Base-by-base conservation (phyloP, 2,113 vertebrate genomes). In the Sigmodon hispidus region DNA sequence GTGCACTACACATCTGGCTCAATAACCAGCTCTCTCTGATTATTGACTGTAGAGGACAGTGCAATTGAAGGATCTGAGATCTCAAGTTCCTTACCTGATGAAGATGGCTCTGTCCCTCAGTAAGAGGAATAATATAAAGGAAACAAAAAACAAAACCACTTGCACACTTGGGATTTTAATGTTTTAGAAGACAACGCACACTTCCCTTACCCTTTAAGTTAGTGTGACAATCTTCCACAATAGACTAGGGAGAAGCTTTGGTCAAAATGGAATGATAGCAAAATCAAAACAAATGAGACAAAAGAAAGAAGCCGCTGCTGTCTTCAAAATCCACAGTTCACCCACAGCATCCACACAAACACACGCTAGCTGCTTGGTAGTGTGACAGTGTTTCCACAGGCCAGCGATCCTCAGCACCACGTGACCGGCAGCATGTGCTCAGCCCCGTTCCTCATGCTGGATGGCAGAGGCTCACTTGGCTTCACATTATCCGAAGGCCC, bases 401-500 rank as follows among this genome's bases (percentile, higher is more conserved):
- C 98, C 90, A 97, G 97, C 96, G 97, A 96, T 98, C 97, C 97
- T 98, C 97, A 94, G 98, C 97, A 94, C 92, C 98, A 96, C 97
- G 98, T 97, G 96, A 88, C 96, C 43, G 94, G 97, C 90, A 93
- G 97, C 96, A 97, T 92, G 96, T 91, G 0, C 94, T 97, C 95
- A 86, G 96, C 94, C 52, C 79, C 1, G 55, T 96, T 80, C 98
- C 98, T 98, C 98, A 96, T 97, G 98, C 98, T 98, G 98, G 98
- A 97, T 97, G 76, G 72, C 2, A 59, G 97, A 94, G 96, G 95
- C 98, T 95, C 95, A 96, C 98, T 88, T 96, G 97, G 97, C 98
- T 98, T 99, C 98, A 99, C 99, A 99, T 99, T 98, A 99, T 99
- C 97, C 99, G 98, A 96, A 99, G 99, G 96, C 99, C 99, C 98